phyloP scores from a whole-genome alignment of 1,140 invertebrate species.

The Neodiprion virginianus region DNA sequence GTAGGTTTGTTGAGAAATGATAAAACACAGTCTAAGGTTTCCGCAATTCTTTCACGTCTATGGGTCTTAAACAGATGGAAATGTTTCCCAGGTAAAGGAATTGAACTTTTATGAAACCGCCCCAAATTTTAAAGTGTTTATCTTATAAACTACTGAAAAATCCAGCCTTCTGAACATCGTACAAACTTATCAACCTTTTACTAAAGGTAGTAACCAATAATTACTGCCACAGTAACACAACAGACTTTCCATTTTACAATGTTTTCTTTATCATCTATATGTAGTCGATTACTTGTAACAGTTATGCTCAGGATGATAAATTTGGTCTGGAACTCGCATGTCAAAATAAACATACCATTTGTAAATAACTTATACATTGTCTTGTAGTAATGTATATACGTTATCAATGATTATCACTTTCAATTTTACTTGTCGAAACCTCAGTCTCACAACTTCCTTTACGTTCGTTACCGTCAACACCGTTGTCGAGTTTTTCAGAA shows the following conservation, averaged over 20 bases:
- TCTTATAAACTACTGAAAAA: too few species aligned
- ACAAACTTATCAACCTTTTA: too few species aligned
- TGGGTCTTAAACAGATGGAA: too few species aligned
- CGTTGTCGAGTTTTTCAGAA: conserved; percentile 28
- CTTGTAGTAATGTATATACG: not conserved
- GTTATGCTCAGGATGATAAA: not conserved
- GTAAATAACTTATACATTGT: not conserved
- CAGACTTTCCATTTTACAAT: not conserved
- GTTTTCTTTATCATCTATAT: not conserved
- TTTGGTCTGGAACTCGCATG: not conserved
- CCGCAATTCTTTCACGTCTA: too few species aligned
- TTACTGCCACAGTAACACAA: too few species aligned
- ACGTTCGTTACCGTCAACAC: conserved; percentile 32
- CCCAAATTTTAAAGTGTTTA: too few species aligned
- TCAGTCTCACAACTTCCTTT: conserved; percentile 29
- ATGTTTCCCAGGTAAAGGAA: too few species aligned
- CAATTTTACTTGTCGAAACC: not conserved
- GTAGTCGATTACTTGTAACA: not conserved
- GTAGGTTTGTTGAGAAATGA: too few species aligned
- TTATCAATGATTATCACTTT: not conserved
- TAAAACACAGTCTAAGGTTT: too few species aligned
- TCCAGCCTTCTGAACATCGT: too few species aligned
- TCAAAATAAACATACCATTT: not conserved
- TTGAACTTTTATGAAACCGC: too few species aligned
- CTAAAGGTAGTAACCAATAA: too few species aligned